phyloP scores from a whole-genome alignment of 2,113 vertebrate species.

The Thamnaconus septentrionalis region DNA sequence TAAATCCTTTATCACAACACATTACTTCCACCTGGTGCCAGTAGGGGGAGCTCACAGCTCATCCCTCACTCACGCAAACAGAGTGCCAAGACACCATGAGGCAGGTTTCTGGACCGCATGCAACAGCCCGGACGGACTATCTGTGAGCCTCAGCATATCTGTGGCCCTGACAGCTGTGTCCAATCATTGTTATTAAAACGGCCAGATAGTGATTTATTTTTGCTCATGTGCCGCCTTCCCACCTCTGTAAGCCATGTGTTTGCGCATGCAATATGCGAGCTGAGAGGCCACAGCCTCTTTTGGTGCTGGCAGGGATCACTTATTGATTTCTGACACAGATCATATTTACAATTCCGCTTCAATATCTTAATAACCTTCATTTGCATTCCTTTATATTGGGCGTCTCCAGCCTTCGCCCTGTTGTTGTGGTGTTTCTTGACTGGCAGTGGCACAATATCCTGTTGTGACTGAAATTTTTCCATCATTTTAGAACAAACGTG shows the following conservation, averaged over 20 bases:
- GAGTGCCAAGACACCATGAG: not conserved
- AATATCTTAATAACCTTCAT: constrained; percentile 29
- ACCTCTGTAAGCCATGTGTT: not conserved
- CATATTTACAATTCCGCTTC: constrained; percentile 51
- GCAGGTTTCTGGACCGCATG: constrained; percentile 27
- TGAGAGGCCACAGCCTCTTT: constrained; percentile 2
- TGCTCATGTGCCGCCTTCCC: too few relatives aligned
- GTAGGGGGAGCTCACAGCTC: constrained; percentile 89
- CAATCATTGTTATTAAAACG: not conserved
- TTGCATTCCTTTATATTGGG: constrained; percentile 4
- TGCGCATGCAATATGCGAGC: constrained; percentile 21
- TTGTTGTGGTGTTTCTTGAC: too few relatives aligned
- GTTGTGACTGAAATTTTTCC: too few relatives aligned
- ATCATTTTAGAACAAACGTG: too few relatives aligned
- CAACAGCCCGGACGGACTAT: constrained; percentile 4
- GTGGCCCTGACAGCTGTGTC: constrained; percentile 14
- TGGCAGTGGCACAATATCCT: too few relatives aligned
- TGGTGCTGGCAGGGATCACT: constrained; percentile 17
- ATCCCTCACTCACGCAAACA: constrained; percentile 41
- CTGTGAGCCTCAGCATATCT: constrained; percentile 29
- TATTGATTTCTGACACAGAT: constrained; percentile 57
- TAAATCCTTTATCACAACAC: not conserved
- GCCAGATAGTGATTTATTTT: too few relatives aligned
- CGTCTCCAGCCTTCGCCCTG: too few relatives aligned
- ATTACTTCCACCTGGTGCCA: constrained; percentile 53